Evolutionary conservation across 2,888 invertebrate genomes (phyloP).

Genomic region (Alcis repandata): DNA sequence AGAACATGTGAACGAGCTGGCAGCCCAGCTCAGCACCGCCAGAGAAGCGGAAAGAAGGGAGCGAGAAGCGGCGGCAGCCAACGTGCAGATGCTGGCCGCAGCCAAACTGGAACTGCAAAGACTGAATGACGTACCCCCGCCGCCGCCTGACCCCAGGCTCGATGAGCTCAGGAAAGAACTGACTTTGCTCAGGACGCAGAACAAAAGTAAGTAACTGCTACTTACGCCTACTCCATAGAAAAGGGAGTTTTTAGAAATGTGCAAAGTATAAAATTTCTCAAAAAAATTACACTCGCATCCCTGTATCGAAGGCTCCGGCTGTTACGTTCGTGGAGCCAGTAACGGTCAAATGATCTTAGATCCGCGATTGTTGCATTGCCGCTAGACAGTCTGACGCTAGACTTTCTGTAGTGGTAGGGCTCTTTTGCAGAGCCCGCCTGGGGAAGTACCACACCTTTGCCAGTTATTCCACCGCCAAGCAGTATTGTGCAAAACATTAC

Average conservation of each 20-base stretch:
- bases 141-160: slow-evolving; percentile 90
- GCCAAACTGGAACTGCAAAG: slow-evolving; percentile 89
- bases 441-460: too few relatives aligned
- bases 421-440: too few relatives aligned
- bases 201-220: slow-evolving; percentile 87
- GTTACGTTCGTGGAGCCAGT: too few relatives aligned
- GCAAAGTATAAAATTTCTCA: background rate
- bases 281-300: background rate
- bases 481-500: too few relatives aligned
- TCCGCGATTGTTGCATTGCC: too few relatives aligned
- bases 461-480: too few relatives aligned
- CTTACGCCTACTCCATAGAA: background rate
- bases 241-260: background rate
- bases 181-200: slow-evolving; percentile 90
- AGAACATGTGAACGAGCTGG: slow-evolving; percentile 79
- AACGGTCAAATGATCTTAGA: too few relatives aligned
- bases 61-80: slow-evolving; percentile 81
- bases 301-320: too few relatives aligned
- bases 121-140: slow-evolving; percentile 87
- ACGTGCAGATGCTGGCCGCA: slow-evolving; percentile 88
- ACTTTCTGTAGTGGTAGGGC: too few relatives aligned
- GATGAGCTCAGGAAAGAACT: slow-evolving; percentile 92
- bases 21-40: slow-evolving; percentile 80
- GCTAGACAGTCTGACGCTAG: too few relatives aligned
- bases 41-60: slow-evolving; percentile 82